Evolutionary conservation across 1,140 invertebrate species (phyloP).

Genomic region (Euura lappo): DNA sequence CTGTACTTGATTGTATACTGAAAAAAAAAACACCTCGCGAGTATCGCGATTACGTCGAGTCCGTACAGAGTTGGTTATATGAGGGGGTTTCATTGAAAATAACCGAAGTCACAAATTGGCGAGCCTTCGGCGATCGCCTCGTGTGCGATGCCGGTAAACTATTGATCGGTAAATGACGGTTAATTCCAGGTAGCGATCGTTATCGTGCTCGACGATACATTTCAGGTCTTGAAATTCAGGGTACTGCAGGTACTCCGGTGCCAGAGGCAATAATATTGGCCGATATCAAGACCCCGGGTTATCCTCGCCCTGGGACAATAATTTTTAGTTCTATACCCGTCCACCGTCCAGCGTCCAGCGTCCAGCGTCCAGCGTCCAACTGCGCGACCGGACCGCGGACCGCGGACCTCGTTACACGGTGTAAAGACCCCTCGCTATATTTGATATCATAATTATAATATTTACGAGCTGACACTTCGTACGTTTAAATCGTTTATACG

Average conservation of each 20-base stretch:
- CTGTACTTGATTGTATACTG: too few species aligned
- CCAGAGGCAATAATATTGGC: neutral
- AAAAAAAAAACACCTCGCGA: neutral
- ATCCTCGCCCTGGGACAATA: conserved; percentile 20
- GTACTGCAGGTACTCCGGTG: neutral
- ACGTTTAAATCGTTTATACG: conserved; percentile 42
- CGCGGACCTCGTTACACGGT: conserved; percentile 35
- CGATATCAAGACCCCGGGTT: neutral
- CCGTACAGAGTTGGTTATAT: neutral
- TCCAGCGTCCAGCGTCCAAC: neutral
- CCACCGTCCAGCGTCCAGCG: neutral
- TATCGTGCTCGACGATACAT: neutral
- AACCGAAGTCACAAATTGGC: conserved; percentile 44
- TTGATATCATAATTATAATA: conserved; percentile 46
- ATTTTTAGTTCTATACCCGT: neutral
- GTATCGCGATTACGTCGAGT: conserved; percentile 36
- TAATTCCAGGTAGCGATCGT: neutral
- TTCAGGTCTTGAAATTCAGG: neutral
- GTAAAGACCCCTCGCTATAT: conserved; percentile 37
- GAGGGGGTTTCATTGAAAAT: conserved; percentile 43
- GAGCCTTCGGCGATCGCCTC: conserved; percentile 14
- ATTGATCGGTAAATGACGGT: conserved; percentile 7
- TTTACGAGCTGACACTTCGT: conserved; percentile 40
- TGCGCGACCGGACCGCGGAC: conserved; percentile 30
- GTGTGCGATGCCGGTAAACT: neutral